Base-by-base conservation (phyloP, 2,113 vertebrate genomes). In the Datnioides undecimradiatus region DNA sequence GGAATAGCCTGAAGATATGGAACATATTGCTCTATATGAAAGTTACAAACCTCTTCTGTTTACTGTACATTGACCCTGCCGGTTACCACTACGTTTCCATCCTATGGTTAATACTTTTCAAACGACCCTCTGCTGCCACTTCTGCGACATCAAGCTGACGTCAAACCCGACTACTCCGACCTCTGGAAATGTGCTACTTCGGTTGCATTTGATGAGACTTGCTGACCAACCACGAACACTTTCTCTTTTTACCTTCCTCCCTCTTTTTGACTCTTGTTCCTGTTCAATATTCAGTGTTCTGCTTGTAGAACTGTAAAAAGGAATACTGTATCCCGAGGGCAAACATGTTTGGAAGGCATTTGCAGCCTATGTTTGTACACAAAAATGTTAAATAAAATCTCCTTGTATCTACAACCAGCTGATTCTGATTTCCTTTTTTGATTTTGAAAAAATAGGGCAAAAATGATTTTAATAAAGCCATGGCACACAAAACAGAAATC, bases 311-410 rank as follows among this genome's bases (percentile, higher is more conserved):
- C 92, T 94, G 92, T 90, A 90, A 84, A 91, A 90, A 91, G 59
- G 84, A 90, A 89, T 84, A 87, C 87, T 92, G 87, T 92, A 89
- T 86, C 89, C 82, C 76, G 90, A 90, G 87, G 89, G 88, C 77
- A 90, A 91, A 90, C 90, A 85, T 90, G 86, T 94, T 94, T 88
- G 88, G 87, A 92, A 93, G 91, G 90, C 92, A 87, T 93, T 95
- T 94, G 92, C 83, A 71, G 92, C 91, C 93, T 91, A 85, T 91
- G 91, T 95, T 95, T 95, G 93, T 94, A 95, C 93, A 94, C 93
- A 87, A 93, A 86, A 93, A 91, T 91, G 90, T 91, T 91, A 90
- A 95, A 95, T 95, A 95, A 95, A 95, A 93, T 86, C 82, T 93
- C 91, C 91, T 93, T 93, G 93, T 94, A 95, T 94, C 91, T 91